phyloP scores from a whole-genome alignment of 1,140 invertebrate species.

The Capitella teleta region DNA sequence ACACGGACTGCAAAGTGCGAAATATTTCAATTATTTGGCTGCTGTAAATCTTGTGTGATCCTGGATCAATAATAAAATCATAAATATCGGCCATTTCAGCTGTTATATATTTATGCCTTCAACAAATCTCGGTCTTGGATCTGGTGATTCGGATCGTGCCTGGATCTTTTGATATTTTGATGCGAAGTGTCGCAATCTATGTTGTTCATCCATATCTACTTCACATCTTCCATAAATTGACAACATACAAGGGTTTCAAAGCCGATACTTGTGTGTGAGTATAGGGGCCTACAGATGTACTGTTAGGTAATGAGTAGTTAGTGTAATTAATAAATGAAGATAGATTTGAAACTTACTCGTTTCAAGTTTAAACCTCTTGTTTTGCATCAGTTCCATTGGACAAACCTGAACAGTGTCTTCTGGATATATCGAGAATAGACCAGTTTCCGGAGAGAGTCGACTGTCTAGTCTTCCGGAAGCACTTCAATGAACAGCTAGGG shows the following conservation, averaged over 20 bases:
- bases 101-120: no score
- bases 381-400: slow-evolving; percentile 18
- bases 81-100: no score
- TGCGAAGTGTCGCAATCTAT: no score
- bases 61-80: no score
- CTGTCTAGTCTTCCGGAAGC: slow-evolving; percentile 30
- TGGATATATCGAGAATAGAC: slow-evolving; percentile 30
- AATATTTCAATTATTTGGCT: no score
- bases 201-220: no score
- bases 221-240: no score
- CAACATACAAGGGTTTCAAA: neutral
- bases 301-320: neutral
- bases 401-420: slow-evolving; percentile 30
- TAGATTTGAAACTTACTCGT: neutral
- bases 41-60: no score
- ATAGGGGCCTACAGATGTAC: neutral
- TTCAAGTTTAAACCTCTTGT: neutral
- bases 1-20: no score
- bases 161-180: no score
- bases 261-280: neutral
- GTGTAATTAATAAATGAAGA: neutral
- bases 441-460: slow-evolving; percentile 31
- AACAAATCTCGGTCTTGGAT: no score
- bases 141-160: no score
- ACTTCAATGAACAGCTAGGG: slow-evolving; percentile 30